A percentile compares a stretch with the other conserved stretches of the same genome.
phyloP scores from a whole-genome alignment of 30 jellyfish, hydroid and myxozoan genomes.

The Aurelia aurita complex sp. Pacific region DNA sequence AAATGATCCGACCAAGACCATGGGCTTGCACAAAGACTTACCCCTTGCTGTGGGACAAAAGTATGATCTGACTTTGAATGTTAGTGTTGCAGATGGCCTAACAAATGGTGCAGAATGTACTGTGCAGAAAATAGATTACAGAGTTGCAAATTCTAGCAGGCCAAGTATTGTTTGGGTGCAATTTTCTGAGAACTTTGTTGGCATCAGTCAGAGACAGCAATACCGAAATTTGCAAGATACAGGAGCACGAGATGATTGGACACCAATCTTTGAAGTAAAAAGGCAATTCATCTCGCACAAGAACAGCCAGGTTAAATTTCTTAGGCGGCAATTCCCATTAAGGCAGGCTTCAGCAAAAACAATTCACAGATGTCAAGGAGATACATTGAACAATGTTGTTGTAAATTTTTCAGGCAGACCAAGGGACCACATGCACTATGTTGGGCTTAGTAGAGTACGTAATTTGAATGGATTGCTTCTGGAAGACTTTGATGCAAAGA shows the following conservation, averaged over 20 bases:
- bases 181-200: too few species aligned
- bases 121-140: constrained; percentile 8
- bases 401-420: constrained; percentile 2
- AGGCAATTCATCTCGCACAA: constrained; percentile 2
- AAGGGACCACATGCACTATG: constrained; percentile 14
- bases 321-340: constrained; percentile 20
- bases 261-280: constrained; percentile 20
- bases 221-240: neutral
- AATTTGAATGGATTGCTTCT: constrained; percentile 1
- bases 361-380: constrained; percentile 31
- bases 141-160: neutral
- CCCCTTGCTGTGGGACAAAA: constrained; percentile 2
- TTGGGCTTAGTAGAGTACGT: constrained; percentile 6
- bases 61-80: constrained; percentile 4
- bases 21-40: neutral
- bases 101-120: too few species aligned
- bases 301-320: neutral
- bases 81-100: constrained; percentile 1
- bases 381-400: constrained; percentile 10
- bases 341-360: constrained; percentile 32
- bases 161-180: constrained; percentile 31
- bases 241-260: neutral
- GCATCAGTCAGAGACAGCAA: neutral
- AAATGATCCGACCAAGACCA: constrained; percentile 2
- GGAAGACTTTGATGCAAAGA: neutral